Conservation (phyloP, 2,113 vertebrate species). For the Cephalophus harveyi region DNA sequence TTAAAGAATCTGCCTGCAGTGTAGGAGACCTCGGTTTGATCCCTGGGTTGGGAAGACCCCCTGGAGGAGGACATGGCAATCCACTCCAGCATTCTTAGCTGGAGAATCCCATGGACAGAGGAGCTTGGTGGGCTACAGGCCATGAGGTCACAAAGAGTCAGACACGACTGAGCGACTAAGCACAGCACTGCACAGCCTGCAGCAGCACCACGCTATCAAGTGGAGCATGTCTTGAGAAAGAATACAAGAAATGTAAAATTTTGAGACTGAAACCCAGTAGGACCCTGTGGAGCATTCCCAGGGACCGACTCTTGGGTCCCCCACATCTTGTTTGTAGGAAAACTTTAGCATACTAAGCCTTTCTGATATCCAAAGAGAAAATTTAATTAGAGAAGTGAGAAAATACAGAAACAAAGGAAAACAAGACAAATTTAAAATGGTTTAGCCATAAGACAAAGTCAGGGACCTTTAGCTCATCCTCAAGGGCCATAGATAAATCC, state of each 20-base stretch:
- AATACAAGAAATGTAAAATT: background rate
- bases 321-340: background rate
- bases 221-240: background rate
- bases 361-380: background rate
- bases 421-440: background rate
- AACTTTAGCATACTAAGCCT: background rate
- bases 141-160: background rate
- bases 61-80: background rate
- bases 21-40: background rate
- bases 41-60: background rate
- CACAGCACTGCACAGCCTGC: background rate
- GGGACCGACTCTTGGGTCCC: background rate
- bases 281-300: background rate
- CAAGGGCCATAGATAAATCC: background rate
- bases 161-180: accelerated
- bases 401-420: background rate
- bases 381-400: background rate
- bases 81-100: background rate
- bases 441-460: background rate
- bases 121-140: background rate
- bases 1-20: background rate
- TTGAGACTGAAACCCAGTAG: background rate
- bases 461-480: background rate
- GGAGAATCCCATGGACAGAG: background rate
- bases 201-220: background rate